A percentile compares a stretch with the other conserved stretches of the same genome.
Evolutionary conservation across 2,113 vertebrate species (phyloP).

Genomic region (Coptodon bakossiorum): DNA sequence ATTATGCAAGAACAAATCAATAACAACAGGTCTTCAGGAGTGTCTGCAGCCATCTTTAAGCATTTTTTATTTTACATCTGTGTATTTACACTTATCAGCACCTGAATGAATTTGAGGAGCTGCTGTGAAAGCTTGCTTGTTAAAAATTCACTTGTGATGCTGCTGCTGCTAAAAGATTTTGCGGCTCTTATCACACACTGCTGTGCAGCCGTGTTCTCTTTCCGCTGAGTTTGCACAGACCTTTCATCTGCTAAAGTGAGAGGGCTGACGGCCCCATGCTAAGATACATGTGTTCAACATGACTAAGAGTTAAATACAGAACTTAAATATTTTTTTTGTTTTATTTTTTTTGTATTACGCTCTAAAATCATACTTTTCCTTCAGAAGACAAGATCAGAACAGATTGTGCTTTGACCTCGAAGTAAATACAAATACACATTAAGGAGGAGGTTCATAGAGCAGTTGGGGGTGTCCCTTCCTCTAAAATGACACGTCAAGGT

Average conservation of each 20-base stretch:
- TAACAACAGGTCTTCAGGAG: neutral
- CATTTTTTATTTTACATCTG: neutral
- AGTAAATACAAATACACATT: neutral
- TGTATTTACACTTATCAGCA: neutral
- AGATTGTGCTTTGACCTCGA: neutral
- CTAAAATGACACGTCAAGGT: neutral
- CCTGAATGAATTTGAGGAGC: neutral
- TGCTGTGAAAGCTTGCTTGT: neutral
- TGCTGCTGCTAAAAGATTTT: neutral
- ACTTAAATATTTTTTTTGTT: neutral
- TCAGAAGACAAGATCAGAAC: neutral
- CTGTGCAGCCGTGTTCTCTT: neutral
- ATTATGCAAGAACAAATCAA: neutral
- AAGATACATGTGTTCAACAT: neutral
- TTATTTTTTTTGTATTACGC: neutral
- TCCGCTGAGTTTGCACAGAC: constrained; percentile 7
- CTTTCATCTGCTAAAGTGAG: neutral
- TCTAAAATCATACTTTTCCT: neutral
- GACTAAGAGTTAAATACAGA: neutral
- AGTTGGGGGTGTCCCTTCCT: neutral
- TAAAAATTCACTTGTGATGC: neutral
- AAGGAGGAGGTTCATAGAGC: neutral
- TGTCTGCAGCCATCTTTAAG: neutral
- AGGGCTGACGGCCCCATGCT: neutral
- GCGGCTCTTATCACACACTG: neutral